Evolutionary conservation across 1,140 invertebrate species (phyloP).

Genomic region (Patella vulgata): DNA sequence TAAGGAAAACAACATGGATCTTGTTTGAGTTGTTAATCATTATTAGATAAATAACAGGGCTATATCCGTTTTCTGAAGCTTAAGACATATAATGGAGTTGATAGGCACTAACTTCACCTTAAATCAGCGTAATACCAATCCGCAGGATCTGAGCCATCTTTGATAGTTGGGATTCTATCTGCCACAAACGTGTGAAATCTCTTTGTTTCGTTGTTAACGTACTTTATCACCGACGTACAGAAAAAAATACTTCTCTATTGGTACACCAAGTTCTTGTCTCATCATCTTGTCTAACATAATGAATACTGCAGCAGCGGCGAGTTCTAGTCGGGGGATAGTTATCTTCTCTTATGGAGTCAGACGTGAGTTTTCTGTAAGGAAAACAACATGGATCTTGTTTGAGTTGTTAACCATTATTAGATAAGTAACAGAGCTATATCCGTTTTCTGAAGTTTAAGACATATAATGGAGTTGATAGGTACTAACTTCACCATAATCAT

Average conservation of each 20-base stretch:
- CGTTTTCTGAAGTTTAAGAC: too few relatives aligned
- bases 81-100: too few relatives aligned
- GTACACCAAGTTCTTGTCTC: slow-evolving; percentile 13
- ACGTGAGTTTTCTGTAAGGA: slow-evolving; percentile 10
- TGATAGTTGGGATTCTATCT: slow-evolving; percentile 22
- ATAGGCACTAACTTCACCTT: too few relatives aligned
- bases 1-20: too few relatives aligned
- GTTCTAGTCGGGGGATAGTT: slow-evolving; percentile 68
- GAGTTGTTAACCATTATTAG: too few relatives aligned
- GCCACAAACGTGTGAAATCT: too few relatives aligned
- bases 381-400: slow-evolving; percentile 6
- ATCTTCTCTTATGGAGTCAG: slow-evolving; percentile 60
- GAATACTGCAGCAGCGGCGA: slow-evolving; percentile 63
- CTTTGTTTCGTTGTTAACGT: slow-evolving; percentile 16
- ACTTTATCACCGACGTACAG: slow-evolving; percentile 25
- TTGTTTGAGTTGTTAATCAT: too few relatives aligned
- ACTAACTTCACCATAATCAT: too few relatives aligned
- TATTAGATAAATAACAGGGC: too few relatives aligned
- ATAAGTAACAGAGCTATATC: too few relatives aligned
- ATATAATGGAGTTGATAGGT: too few relatives aligned
- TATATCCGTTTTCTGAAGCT: too few relatives aligned
- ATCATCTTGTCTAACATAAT: slow-evolving; percentile 15
- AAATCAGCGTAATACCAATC: slow-evolving; percentile 22
- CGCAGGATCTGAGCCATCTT: slow-evolving; percentile 8
- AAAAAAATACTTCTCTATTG: slow-evolving; percentile 4